These are phyloP conservation scores for Steinernema scapterisci DNA, from an alignment of 2,888 invertebrate species.

Conservation along the genomic window DNA sequence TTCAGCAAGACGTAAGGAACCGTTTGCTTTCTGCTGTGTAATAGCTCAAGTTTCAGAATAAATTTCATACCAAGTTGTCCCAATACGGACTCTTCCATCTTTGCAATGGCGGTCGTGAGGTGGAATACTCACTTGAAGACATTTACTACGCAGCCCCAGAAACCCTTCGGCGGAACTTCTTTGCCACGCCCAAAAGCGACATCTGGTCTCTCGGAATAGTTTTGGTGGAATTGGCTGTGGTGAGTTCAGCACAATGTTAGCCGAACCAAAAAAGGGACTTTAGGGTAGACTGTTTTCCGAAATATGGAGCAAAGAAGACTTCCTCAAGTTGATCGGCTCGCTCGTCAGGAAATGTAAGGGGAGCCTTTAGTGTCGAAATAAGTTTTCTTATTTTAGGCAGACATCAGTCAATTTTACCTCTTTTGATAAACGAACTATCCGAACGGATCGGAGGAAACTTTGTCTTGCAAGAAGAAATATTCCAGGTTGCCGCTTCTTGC, in stretches of 20 bases:
- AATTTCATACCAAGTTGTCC: slow-evolving; percentile 75
- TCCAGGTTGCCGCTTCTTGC: slow-evolving; percentile 35
- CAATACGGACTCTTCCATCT: slow-evolving; percentile 92
- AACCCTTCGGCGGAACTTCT: neutral
- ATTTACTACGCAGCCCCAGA: slow-evolving; percentile 41
- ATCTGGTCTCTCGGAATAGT: slow-evolving; percentile 93
- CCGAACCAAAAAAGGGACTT: slow-evolving; percentile 40
- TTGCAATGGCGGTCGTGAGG: slow-evolving; percentile 83
- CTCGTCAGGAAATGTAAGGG: slow-evolving; percentile 37
- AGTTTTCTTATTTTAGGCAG: slow-evolving; percentile 36
- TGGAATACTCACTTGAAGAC: slow-evolving; percentile 73
- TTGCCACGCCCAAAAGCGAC: slow-evolving; percentile 79
- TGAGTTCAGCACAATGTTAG: neutral
- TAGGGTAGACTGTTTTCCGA: slow-evolving; percentile 39
- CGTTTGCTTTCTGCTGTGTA: too few relatives aligned
- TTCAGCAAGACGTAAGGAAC: neutral
- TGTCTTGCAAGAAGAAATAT: slow-evolving; percentile 1
- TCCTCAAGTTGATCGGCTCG: neutral
- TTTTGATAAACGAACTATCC: slow-evolving; percentile 33
- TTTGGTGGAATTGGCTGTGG: slow-evolving; percentile 79
- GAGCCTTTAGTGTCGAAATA: neutral
- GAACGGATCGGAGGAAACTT: neutral
- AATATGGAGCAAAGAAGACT: slow-evolving; percentile 21
- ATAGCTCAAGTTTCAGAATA: slow-evolving; percentile 13
- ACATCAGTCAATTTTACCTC: slow-evolving; percentile 34